Percentiles rank a stretch among this genome's conserved stretches.
Evolutionary conservation across 2,113 vertebrate genomes (phyloP).

Genomic region (Sturnus vulgaris): DNA sequence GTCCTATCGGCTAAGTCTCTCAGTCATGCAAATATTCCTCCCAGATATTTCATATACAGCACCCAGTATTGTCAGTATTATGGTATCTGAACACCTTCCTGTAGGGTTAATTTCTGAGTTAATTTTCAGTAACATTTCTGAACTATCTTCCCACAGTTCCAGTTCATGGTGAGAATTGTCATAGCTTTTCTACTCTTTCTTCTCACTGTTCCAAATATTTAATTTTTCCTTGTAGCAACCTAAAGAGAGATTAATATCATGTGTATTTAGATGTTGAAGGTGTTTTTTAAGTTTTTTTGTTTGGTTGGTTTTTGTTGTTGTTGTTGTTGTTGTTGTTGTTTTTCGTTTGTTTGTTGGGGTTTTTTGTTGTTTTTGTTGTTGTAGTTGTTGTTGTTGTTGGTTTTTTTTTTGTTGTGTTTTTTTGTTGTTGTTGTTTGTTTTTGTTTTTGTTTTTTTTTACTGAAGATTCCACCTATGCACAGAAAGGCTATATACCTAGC

Average conservation of each 20-base stretch:
- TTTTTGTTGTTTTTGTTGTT: too few species aligned
- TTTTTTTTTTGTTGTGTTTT: too few species aligned
- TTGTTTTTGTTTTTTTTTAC: not conserved
- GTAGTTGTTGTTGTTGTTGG: too few species aligned
- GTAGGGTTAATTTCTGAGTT: not conserved
- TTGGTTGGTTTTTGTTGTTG: too few species aligned
- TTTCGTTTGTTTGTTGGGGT: too few species aligned
- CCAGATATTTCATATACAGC: not conserved
- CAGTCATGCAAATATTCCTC: not conserved
- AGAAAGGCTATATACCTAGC: fast-evolving
- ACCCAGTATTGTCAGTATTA: not conserved
- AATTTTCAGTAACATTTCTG: not conserved
- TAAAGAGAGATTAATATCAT: not conserved
- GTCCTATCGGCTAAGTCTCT: not conserved
- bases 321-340: too few species aligned
- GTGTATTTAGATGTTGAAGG: not conserved
- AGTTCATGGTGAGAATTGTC: not conserved
- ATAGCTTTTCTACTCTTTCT: not conserved
- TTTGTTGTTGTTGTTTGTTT: too few species aligned
- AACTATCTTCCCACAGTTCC: not conserved
- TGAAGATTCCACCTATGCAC: not conserved
- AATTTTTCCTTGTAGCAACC: not conserved
- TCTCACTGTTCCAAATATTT: not conserved
- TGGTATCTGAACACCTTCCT: not conserved
- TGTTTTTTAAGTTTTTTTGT: not conserved